Evolutionary conservation across 2,888 invertebrate species (phyloP), one percentile per base, ranked within the genome.

Genomic region (Agapostemon virescens): DNA sequence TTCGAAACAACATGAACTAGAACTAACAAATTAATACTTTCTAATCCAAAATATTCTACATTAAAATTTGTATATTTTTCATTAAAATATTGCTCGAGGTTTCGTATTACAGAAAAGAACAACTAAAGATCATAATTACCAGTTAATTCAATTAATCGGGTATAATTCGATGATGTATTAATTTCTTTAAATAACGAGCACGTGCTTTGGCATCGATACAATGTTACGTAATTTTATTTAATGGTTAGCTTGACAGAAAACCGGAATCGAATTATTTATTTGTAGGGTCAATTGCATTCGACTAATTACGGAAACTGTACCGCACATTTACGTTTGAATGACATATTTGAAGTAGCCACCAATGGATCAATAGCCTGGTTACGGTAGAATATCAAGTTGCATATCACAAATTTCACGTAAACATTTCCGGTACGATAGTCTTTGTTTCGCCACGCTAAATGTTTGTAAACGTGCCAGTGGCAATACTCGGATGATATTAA

Each of bases 281-380:
- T 55, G 17, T 15, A 0, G 55, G 26, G 6, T 15, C 26, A 55
- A 55, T 26, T 55, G 23, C 55, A 55, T 26, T 55, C 7, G 55
- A 55, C 55, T 55, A 55, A 55, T 55, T 55, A 26, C 26, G 26
- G 26, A 15, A 55, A 55, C 55, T 17, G 26, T 26, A 7, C 6
- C 55, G 55, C 26, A 17, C 15, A 17, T 55, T 55, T 55, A 55
- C 55, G 26, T 26, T 15, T 26, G 55, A 55, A 55, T 55, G 26
- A 55, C 55, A 55, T 55, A 55, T 55, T 55, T 55, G 55, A 17
- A 55, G 26, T 55, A 17, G 55, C 26, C 55, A 15, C 26, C 55
- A 26, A 15, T 26, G 15, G 55, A 55, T 55, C 55, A 26, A 55
- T 55, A 55, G 13, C 6, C 26, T 6, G 23, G 55, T 17, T 26